Percentiles rank a stretch among this genome's conserved stretches.
These are phyloP conservation scores for Crocuta crocuta DNA, from an alignment of 2,113 vertebrate genomes.

Conservation along the genomic window DNA sequence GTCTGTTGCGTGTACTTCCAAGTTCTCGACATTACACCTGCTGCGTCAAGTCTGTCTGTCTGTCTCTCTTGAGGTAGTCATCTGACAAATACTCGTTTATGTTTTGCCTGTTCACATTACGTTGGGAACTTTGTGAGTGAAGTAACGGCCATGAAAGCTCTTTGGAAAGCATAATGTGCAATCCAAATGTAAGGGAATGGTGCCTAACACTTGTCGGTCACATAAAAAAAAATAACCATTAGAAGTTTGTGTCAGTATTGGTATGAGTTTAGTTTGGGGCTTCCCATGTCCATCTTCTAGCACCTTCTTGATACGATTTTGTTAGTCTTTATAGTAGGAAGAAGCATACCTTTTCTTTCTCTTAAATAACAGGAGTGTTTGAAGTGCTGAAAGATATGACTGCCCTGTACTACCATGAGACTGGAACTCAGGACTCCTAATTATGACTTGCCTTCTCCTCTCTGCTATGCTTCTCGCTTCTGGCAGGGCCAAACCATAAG, in stretches of 20 bases:
- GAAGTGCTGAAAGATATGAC: not conserved
- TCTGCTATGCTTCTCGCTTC: conserved; percentile 17
- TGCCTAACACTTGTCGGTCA: not conserved
- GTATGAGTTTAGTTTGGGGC: not conserved
- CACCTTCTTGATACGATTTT: conserved; percentile 10
- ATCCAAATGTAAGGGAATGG: conserved; percentile 20
- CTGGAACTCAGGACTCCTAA: conserved; percentile 19
- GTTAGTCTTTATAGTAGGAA: not conserved
- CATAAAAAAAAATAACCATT: conserved; percentile 8
- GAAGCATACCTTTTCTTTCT: not conserved
- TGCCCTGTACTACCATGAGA: not conserved
- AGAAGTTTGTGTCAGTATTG: not conserved
- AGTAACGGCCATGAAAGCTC: not conserved
- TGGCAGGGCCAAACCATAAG: not conserved
- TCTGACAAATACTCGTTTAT: not conserved
- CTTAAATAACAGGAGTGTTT: conserved; percentile 19
- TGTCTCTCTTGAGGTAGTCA: conserved; percentile 6
- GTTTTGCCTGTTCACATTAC: not conserved
- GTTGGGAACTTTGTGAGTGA: not conserved
- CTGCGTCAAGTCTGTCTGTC: not conserved
- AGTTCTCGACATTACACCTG: not conserved
- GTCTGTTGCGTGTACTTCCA: not conserved
- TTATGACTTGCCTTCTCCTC: conserved; percentile 44
- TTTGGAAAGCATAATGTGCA: conserved; percentile 36
- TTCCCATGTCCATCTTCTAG: not conserved